A percentile compares a stretch with the other conserved stretches of the same genome.
phyloP scores from a whole-genome alignment of 2,888 invertebrate species.

The Sarcophaga carnaria region DNA sequence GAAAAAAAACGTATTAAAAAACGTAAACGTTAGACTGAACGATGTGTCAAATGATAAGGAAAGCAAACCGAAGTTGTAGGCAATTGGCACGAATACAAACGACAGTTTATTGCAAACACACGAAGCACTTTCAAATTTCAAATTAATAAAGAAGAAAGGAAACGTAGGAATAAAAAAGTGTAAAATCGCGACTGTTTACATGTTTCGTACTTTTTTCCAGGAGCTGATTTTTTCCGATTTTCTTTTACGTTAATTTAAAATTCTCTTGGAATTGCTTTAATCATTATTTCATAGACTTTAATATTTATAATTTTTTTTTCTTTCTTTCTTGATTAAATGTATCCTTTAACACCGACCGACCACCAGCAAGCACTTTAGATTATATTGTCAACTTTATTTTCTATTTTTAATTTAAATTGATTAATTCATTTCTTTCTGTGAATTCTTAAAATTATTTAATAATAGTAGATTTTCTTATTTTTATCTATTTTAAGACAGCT shows the following conservation, averaged over 20 bases:
- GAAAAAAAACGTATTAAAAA: conserved; percentile 19
- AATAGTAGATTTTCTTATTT: not conserved
- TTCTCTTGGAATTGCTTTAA: not conserved
- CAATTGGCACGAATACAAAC: conserved; percentile 38
- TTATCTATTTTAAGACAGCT: not conserved
- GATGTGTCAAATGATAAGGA: conserved; percentile 47
- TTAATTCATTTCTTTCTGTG: not conserved
- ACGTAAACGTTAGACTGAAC: conserved; percentile 43
- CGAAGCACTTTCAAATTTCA: conserved; percentile 58
- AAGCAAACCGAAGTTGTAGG: conserved; percentile 48
- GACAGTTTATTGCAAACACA: conserved; percentile 38
- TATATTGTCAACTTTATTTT: conserved; percentile 12
- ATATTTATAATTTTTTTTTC: not conserved
- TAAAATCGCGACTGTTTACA: conserved; percentile 23
- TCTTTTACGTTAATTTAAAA: not conserved
- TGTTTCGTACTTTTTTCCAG: conserved; percentile 10
- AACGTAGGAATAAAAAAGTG: conserved; percentile 13
- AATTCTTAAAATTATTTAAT: too few species aligned
- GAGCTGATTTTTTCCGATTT: not conserved
- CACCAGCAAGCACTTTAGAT: conserved; percentile 64
- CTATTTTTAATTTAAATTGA: conserved; percentile 9
- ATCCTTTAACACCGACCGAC: conserved; percentile 63
- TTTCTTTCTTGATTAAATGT: conserved; percentile 7
- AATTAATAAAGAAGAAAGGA: conserved; percentile 12
- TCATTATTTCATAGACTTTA: not conserved